Conservation (phyloP, 2,113 vertebrate species). For the Oryzias javanicus region DNA sequence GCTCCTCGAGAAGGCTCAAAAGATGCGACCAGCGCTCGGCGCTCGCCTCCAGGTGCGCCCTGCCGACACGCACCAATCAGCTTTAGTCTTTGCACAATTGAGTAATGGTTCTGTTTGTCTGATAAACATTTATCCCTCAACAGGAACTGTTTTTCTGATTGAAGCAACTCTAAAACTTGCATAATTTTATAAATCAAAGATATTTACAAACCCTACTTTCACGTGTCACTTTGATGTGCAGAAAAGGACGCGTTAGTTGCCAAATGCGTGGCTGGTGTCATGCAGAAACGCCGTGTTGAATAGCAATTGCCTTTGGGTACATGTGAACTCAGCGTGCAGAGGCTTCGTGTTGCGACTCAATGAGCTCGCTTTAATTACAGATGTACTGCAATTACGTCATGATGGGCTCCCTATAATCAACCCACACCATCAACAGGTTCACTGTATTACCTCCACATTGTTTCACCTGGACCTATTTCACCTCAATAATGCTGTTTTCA, state of each 20-base stretch:
- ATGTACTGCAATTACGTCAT: slow-evolving; percentile 66
- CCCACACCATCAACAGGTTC: slow-evolving; percentile 5
- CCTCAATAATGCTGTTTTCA: slow-evolving; percentile 1
- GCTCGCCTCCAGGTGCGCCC: slow-evolving; percentile 92
- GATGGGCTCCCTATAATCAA: slow-evolving; percentile 54
- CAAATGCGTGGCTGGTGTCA: slow-evolving; percentile 34
- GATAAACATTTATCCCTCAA: too few relatives aligned
- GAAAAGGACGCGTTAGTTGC: slow-evolving; percentile 5
- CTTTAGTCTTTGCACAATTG: slow-evolving; percentile 1
- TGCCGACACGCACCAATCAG: slow-evolving; percentile 51
- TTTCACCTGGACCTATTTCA: slow-evolving; percentile 14
- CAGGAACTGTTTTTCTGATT: too few relatives aligned
- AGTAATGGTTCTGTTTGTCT: neutral
- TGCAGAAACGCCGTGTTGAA: slow-evolving; percentile 16
- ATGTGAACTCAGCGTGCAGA: slow-evolving; percentile 31
- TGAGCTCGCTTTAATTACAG: slow-evolving; percentile 59
- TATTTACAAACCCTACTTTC: too few relatives aligned
- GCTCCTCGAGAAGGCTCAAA: slow-evolving; percentile 88
- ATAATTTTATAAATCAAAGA: too few relatives aligned
- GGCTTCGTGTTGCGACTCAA: slow-evolving; percentile 26
- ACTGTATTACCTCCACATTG: slow-evolving; percentile 9
- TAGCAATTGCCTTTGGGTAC: slow-evolving; percentile 23
- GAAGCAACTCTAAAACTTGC: too few relatives aligned
- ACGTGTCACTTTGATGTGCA: neutral
- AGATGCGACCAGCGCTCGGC: slow-evolving; percentile 93